These are phyloP conservation scores for Oryzias celebensis DNA, from an alignment of 2,113 vertebrate species.

Conservation along the genomic window DNA sequence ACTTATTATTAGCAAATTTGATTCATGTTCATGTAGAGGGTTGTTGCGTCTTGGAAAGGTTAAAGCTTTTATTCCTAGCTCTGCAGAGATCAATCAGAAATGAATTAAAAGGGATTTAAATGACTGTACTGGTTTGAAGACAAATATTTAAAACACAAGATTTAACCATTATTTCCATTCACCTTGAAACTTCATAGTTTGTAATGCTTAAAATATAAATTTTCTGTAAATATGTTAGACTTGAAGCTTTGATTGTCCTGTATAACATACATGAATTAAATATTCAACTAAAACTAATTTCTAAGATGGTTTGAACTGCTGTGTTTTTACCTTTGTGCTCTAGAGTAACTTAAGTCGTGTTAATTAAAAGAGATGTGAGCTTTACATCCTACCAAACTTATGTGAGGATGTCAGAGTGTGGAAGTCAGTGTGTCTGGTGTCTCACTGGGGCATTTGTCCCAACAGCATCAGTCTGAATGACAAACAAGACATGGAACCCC, in stretches of 20 bases:
- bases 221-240: too few species aligned
- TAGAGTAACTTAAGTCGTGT: too few species aligned
- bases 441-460: constrained; percentile 33
- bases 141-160: neutral
- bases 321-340: too few species aligned
- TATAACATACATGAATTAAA: too few species aligned
- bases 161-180: too few species aligned
- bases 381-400: neutral
- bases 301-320: too few species aligned
- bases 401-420: constrained; percentile 10
- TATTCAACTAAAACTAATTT: too few species aligned
- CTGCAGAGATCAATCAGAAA: constrained; percentile 42
- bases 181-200: too few species aligned
- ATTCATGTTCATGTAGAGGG: neutral
- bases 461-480: constrained; percentile 22
- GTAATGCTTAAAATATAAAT: too few species aligned
- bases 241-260: too few species aligned
- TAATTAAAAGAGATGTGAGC: too few species aligned
- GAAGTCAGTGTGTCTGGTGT: constrained; percentile 12
- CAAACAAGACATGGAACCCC: constrained; percentile 24
- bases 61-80: neutral
- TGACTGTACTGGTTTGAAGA: constrained; percentile 56
- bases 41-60: neutral
- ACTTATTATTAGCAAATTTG: too few species aligned
- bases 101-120: constrained; percentile 62